Conservation (phyloP, 2,888 invertebrate genomes). For the Congeria kusceri region DNA sequence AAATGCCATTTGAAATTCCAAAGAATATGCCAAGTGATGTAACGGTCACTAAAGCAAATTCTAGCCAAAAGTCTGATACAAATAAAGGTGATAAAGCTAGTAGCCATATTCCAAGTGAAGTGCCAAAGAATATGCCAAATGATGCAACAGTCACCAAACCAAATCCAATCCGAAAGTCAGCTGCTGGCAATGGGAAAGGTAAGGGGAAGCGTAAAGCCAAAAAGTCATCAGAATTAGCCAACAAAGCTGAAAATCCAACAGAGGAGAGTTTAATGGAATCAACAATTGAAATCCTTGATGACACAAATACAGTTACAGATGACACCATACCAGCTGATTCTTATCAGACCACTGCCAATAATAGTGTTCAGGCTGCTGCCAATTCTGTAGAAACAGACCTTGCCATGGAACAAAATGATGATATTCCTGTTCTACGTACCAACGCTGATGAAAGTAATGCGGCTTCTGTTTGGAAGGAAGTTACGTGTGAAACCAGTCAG, state of each 20-base stretch:
- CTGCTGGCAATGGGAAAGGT: slow-evolving; percentile 4
- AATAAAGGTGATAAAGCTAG: too few species aligned
- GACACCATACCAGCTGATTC: neutral
- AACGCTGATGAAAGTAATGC: slow-evolving; percentile 4
- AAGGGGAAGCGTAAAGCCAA: slow-evolving; percentile 24
- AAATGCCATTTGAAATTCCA: too few species aligned
- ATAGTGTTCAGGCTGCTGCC: too few species aligned
- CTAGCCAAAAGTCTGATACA: too few species aligned
- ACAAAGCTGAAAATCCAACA: neutral
- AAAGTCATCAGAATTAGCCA: slow-evolving; percentile 7
- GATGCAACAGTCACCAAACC: neutral
- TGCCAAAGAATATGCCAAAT: neutral
- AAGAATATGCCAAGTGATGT: too few species aligned
- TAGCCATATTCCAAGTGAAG: neutral
- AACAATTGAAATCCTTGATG: neutral
- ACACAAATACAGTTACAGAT: neutral
- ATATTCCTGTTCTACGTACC: neutral
- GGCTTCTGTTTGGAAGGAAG: neutral
- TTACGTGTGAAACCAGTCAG: neutral
- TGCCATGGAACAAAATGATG: neutral
- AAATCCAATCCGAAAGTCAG: neutral
- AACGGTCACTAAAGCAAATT: too few species aligned
- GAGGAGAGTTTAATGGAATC: too few species aligned
- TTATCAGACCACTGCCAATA: neutral
- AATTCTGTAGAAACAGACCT: neutral